These are phyloP conservation scores for Meloidogyne hapla DNA, from an alignment of 1,140 invertebrate genomes.

Conservation along the genomic window DNA sequence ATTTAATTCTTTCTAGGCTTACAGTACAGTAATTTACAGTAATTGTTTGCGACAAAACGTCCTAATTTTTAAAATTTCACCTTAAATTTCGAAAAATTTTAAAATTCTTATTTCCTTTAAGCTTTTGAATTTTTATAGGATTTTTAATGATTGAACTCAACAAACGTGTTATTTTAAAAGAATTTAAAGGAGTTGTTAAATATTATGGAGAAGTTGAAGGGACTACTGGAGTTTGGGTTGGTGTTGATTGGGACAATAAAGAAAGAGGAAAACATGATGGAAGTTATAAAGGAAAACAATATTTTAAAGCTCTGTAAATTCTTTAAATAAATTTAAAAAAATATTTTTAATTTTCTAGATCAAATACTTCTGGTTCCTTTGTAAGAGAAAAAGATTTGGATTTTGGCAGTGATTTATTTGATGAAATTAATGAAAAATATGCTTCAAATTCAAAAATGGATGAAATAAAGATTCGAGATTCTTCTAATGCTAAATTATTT, in stretches of 20 bases:
- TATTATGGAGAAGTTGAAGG: conserved; percentile 39
- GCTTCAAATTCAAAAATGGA: conserved; percentile 20
- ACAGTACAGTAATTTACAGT: too few species aligned
- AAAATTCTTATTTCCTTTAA: neutral
- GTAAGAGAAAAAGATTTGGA: conserved; percentile 35
- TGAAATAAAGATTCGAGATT: neutral
- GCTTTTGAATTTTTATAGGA: too few species aligned
- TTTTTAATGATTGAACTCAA: neutral
- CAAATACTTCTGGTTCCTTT: conserved; percentile 44
- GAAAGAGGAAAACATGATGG: conserved; percentile 48
- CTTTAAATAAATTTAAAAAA: conserved; percentile 2
- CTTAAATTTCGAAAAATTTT: neutral
- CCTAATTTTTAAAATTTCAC: too few species aligned
- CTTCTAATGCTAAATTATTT: conserved; percentile 10
- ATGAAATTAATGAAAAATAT: conserved; percentile 35
- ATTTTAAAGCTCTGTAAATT: conserved; percentile 42
- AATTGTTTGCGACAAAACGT: too few species aligned
- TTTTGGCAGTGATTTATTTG: conserved; percentile 35
- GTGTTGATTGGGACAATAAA: conserved; percentile 49
- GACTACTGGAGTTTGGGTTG: conserved; percentile 41
- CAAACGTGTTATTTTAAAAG: conserved; percentile 17
- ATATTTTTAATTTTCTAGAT: conserved; percentile 38
- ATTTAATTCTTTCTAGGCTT: too few species aligned
- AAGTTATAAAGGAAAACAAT: conserved; percentile 40
- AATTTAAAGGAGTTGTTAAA: conserved; percentile 33